Evolutionary conservation across 2,113 vertebrate genomes (phyloP).

Genomic region (Tapirus terrestris): DNA sequence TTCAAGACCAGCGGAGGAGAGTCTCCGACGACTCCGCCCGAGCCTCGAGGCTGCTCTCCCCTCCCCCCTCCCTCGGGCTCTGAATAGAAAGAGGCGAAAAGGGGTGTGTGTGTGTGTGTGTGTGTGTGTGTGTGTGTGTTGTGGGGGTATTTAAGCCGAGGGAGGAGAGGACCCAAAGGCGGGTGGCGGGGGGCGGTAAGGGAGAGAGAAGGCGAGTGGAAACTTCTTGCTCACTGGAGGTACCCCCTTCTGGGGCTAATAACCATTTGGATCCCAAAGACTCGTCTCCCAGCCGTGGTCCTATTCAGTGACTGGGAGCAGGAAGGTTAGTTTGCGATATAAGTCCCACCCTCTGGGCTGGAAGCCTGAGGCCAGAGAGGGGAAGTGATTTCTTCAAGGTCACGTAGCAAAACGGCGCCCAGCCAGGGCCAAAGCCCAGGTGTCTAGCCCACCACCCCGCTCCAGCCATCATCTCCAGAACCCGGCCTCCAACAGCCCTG

Average conservation of each 20-base stretch:
- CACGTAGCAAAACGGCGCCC: constrained; percentile 10
- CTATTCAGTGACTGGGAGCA: background rate
- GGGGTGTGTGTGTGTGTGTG: background rate
- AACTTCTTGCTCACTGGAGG: background rate
- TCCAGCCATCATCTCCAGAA: background rate
- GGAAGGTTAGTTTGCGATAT: background rate
- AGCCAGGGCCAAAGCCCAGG: background rate
- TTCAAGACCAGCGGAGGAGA: background rate
- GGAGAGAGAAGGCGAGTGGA: too few relatives aligned
- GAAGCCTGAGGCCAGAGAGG: constrained; percentile 47
- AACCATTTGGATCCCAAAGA: background rate
- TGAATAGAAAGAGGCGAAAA: background rate
- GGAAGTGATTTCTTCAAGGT: constrained; percentile 72
- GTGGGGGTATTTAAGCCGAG: background rate
- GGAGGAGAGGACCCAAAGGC: background rate
- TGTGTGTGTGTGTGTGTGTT: background rate
- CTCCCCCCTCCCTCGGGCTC: background rate
- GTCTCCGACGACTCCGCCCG: background rate
- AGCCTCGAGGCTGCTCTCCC: background rate
- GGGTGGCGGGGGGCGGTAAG: background rate
- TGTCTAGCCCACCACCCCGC: background rate
- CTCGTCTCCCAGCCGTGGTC: background rate
- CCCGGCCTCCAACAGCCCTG: background rate
- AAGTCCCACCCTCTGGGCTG: constrained; percentile 53
- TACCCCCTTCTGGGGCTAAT: background rate